Base-by-base conservation (phyloP, 2,113 vertebrate genomes). In the Isichthys henryi region DNA sequence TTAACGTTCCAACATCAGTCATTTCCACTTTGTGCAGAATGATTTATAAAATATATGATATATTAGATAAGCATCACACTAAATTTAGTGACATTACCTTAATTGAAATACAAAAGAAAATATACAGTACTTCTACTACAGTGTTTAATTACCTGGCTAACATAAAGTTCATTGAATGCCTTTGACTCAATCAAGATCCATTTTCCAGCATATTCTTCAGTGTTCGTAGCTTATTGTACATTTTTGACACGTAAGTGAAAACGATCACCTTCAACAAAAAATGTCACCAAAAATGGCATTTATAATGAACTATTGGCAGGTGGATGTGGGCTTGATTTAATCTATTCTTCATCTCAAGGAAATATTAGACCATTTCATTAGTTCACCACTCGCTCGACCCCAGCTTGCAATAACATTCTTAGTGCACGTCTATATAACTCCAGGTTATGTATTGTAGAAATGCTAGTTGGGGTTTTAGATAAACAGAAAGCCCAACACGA, bases 371-470 rank as follows among this genome's bases (percentile, higher is more conserved):
- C 5, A 19, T 45, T 89, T 86, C 35, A 66, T 88, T 52, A 53
- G 35, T 35, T 39, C 35, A 17, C 45, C 39, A 62, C 35, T 82
- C 39, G 17, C 74, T 82, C 35, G 31, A 43, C 74, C 70, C 19
- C 53, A 15, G 43, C 43, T 23, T 46, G 82, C 4, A 39, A 46
- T 48, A 62, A 66, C 88, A 58, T 84, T 58, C 77, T 46, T 13
- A 56, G 50, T 83, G 31, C 50, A 35, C 4, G 17, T 80, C 35
- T 39, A 35, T 80, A 80, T 85, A 48, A 21, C 70, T 83, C 74
- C 35, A 11, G 35, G 19, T 56, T 89, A 83, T 83, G 50, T 62
- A 62, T 48, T 83, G 88, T 46, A 82, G n/a, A 89, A 89, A 77
- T 52, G 46, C 19, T 53, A 82, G 70, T n/a, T 82, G 48, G 21